Base-by-base conservation (phyloP, 2,797 vertebrate genomes). In the Typhlichthys eigenmanni region DNA sequence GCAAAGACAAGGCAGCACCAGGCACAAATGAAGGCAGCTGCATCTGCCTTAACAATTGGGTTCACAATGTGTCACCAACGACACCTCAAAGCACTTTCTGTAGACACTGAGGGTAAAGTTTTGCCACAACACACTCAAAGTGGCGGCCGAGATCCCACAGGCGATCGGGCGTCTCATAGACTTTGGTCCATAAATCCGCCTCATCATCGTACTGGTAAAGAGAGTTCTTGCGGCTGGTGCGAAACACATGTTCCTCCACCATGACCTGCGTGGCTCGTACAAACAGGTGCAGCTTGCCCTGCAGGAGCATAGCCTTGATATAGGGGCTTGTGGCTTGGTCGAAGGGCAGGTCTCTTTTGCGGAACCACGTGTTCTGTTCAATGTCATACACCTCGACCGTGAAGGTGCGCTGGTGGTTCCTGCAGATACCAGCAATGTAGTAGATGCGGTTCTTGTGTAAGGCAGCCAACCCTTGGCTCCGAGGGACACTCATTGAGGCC, bases 61-160 rank as follows among this genome's bases (percentile, higher is more conserved):
- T 80, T 81, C 75, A 59, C 69, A 60, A 74, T 64, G 38, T 55
- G 45, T 43, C 14, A 1, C 6, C 1, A 13, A 50, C 55, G 60
- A 66, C 32, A 46, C 53, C 66, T 95, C 92, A 99, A 87, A 98
- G 94, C 85, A 98, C 97, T 95, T 98, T 98, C 93, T 98, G 98
- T 84, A 99, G 96, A 98, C 97, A 98, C 78, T 99, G 98, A 17
- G 98, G 98, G 88, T 99, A 99, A 68, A 99, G 93, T 92, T 98
- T 99, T 92, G 96, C 97, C 85, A 98, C 95, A 89, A 95, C 95
- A 84, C 97, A 99, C 93, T 99, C 98, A 91, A 98, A 99, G 93
- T 99, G 97, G 87, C 97, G 96, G 74, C 98, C 98, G 46, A 99
- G 90, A 90, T 99, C 98, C 98, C 98, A 99, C 87, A 99, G 95